Percentiles rank a stretch among this genome's conserved stretches.
phyloP scores from a whole-genome alignment of 2,113 vertebrate species.

The Sclerurus mexicanus region DNA sequence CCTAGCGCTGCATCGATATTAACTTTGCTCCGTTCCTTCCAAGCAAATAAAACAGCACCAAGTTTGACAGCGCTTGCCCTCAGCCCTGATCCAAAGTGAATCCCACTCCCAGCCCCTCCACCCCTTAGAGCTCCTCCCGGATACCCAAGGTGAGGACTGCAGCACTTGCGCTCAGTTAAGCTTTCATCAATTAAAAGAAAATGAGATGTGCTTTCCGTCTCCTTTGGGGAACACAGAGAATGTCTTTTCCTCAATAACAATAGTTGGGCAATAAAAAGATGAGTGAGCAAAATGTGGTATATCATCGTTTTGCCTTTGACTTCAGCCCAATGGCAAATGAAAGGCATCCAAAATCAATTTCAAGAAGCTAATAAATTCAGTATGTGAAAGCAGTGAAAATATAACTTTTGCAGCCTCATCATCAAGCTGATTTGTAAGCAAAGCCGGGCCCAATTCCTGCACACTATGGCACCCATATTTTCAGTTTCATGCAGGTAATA shows the following conservation, averaged over 20 bases:
- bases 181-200: constrained; percentile 43
- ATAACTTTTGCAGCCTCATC: constrained; percentile 61
- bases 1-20: constrained; percentile 53
- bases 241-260: constrained; percentile 63
- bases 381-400: constrained; percentile 59
- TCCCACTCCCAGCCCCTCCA: neutral
- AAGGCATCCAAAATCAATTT: constrained; percentile 74
- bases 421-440: constrained; percentile 69
- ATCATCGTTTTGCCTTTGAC: constrained; percentile 59
- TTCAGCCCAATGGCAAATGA: constrained; percentile 72
- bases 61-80: constrained; percentile 20
- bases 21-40: constrained; percentile 56
- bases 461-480: constrained; percentile 41
- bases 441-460: constrained; percentile 47
- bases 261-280: constrained; percentile 59
- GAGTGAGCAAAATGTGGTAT: constrained; percentile 60
- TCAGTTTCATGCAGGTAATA: constrained; percentile 61
- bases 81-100: neutral
- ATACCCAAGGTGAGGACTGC: neutral
- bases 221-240: constrained; percentile 23
- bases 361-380: constrained; percentile 69
- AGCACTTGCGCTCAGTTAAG: neutral
- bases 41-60: constrained; percentile 46
- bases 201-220: constrained; percentile 6
- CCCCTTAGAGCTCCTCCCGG: neutral